These are phyloP conservation scores for Cyprinodon brontotheroides DNA, from an alignment of 2,113 vertebrate genomes.

Conservation along the genomic window DNA sequence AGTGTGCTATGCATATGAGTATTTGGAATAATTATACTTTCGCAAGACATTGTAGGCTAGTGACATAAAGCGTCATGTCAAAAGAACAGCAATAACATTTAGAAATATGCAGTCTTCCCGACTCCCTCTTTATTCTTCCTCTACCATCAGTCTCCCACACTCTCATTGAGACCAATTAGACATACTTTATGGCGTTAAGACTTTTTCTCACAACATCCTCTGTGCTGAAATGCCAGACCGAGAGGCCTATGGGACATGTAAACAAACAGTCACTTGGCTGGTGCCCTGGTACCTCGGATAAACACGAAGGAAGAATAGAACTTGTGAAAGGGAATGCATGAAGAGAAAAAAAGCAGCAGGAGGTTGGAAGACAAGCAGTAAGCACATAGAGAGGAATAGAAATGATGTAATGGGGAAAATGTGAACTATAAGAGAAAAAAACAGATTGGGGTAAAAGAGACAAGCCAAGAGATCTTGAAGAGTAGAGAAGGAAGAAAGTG, in stretches of 20 bases:
- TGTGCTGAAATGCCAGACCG: background rate
- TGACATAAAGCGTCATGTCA: slow-evolving; percentile 17
- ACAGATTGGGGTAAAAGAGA: background rate
- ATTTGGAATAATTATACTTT: background rate
- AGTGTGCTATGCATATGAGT: no score
- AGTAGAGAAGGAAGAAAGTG: slow-evolving; percentile 2
- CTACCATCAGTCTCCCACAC: slow-evolving; percentile 6
- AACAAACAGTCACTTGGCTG: slow-evolving; percentile 34
- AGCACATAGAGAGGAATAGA: background rate
- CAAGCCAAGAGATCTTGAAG: background rate
- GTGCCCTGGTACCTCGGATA: slow-evolving; percentile 14
- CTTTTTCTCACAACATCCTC: slow-evolving; percentile 12
- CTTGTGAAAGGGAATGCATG: background rate
- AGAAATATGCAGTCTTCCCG: slow-evolving; percentile 6
- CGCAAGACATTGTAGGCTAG: background rate
- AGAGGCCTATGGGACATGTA: slow-evolving; percentile 37
- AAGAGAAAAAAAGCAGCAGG: background rate
- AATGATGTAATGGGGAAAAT: background rate
- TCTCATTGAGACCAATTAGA: slow-evolving; percentile 64
- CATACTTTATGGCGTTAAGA: slow-evolving; percentile 46
- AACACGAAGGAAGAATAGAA: slow-evolving; percentile 7
- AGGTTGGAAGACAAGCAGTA: background rate
- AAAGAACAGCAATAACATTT: slow-evolving; percentile 3
- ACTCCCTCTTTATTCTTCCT: slow-evolving; percentile 1
- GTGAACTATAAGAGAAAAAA: background rate